A percentile compares a stretch with the other conserved stretches of the same genome.
These are phyloP conservation scores for Lasioglossum malachurum DNA, from an alignment of 2,888 invertebrate species.

Conservation along the genomic window DNA sequence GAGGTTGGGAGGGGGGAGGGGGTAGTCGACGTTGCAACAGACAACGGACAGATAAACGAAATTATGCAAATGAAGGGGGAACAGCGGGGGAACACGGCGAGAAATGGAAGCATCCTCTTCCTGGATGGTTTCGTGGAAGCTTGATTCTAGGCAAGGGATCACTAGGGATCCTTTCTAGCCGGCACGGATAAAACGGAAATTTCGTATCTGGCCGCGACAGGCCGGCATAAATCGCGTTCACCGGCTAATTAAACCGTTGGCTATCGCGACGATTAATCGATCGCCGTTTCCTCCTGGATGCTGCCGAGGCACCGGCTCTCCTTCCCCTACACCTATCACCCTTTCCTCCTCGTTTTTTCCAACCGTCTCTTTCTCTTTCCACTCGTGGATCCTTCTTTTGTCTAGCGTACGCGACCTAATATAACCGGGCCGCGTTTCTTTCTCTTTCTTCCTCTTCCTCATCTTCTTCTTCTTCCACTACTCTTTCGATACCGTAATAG, in stretches of 20 bases:
- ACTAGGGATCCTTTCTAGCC: slow-evolving; percentile 42
- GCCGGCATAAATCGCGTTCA: slow-evolving; percentile 71
- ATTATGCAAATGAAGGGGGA: slow-evolving; percentile 38
- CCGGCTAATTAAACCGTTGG: slow-evolving; percentile 80
- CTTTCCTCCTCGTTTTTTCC: slow-evolving; percentile 21
- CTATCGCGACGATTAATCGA: slow-evolving; percentile 80
- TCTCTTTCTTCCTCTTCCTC: neutral
- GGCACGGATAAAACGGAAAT: slow-evolving; percentile 66
- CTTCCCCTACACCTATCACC: slow-evolving; percentile 32
- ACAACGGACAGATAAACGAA: slow-evolving; percentile 10
- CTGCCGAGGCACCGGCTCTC: slow-evolving; percentile 55
- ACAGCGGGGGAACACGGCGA: neutral
- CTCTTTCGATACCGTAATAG: slow-evolving; percentile 14
- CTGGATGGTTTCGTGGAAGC: slow-evolving; percentile 48
- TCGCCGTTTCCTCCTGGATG: slow-evolving; percentile 71
- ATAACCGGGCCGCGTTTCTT: slow-evolving; percentile 13
- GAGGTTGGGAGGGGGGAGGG: fast-evolving
- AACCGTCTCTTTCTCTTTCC: neutral
- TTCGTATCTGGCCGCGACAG: slow-evolving; percentile 67
- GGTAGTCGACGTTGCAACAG: neutral
- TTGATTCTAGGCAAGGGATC: slow-evolving; percentile 34
- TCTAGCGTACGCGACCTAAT: slow-evolving; percentile 20
- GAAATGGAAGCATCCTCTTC: slow-evolving; percentile 48
- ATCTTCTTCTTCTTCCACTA: neutral
- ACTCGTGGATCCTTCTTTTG: neutral